A percentile compares a stretch with the other conserved stretches of the same genome.
Conservation (phyloP, 1,140 invertebrate genomes). For the Eufriesea mexicana region DNA sequence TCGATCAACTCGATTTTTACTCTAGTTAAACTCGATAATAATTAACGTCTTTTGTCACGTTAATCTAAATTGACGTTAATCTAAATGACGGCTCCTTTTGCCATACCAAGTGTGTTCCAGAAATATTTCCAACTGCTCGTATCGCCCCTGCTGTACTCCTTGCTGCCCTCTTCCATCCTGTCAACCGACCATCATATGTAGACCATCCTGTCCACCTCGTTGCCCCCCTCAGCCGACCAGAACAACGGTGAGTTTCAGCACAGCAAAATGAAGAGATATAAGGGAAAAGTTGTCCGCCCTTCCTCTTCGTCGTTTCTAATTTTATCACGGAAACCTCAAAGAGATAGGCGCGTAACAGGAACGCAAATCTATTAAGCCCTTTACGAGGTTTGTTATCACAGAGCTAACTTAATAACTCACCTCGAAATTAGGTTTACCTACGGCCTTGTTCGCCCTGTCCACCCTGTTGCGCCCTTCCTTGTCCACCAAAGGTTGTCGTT, state of each 20-base stretch:
- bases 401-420: slow-evolving; percentile 19
- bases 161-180: not conserved
- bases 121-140: not conserved
- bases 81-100: not conserved
- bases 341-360: not conserved
- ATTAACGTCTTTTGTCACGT: not conserved
- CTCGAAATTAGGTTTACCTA: slow-evolving; percentile 64
- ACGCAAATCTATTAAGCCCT: slow-evolving; percentile 4
- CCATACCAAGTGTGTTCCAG: not conserved
- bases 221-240: slow-evolving; percentile 45
- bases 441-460: slow-evolving; percentile 60
- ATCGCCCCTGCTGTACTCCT: not conserved
- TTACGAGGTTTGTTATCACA: not conserved
- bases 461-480: slow-evolving; percentile 59
- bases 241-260: slow-evolving; percentile 59
- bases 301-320: not conserved
- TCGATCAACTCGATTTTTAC: too few relatives aligned
- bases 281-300: not conserved
- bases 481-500: slow-evolving; percentile 63
- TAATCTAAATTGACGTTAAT: too few relatives aligned
- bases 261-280: not conserved
- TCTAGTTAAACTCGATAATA: too few relatives aligned
- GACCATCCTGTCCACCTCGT: slow-evolving; percentile 41
- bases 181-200: slow-evolving; percentile 31
- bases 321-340: not conserved